Percentiles rank a stretch among this genome's conserved stretches.
Conservation (phyloP, 2,113 vertebrate genomes). For the Marmota monax region DNA sequence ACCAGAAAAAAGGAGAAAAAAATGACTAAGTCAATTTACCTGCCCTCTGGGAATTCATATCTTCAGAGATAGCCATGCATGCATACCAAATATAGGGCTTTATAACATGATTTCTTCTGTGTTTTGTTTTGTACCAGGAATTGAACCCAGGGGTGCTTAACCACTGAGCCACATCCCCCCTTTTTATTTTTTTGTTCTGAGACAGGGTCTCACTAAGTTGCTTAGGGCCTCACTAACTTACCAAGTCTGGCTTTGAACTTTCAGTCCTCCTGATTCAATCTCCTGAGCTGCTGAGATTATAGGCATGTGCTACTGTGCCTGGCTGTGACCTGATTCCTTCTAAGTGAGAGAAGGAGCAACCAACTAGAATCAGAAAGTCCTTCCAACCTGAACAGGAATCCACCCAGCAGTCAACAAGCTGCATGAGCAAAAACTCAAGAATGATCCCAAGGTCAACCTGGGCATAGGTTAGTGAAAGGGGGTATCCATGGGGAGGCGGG, state of each 20-base stretch:
- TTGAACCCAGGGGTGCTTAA: too few species aligned
- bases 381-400: background rate
- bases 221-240: too few species aligned
- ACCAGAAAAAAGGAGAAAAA: background rate
- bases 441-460: background rate
- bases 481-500: background rate
- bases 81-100: background rate
- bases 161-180: too few species aligned
- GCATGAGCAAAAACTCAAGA: background rate
- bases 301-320: too few species aligned
- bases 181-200: too few species aligned
- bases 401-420: background rate
- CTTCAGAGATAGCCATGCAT: background rate
- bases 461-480: background rate
- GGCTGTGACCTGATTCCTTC: background rate
- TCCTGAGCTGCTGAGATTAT: too few species aligned
- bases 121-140: too few species aligned
- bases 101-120: background rate
- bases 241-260: too few species aligned
- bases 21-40: background rate
- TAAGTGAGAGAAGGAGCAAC: background rate
- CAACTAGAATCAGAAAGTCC: background rate
- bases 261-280: too few species aligned
- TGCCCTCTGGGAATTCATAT: background rate
- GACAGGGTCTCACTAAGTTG: too few species aligned